These are phyloP conservation scores for Lytechinus variegatus DNA, from an alignment of 35 echinoderm and acorn worm species.

Conservation along the genomic window DNA sequence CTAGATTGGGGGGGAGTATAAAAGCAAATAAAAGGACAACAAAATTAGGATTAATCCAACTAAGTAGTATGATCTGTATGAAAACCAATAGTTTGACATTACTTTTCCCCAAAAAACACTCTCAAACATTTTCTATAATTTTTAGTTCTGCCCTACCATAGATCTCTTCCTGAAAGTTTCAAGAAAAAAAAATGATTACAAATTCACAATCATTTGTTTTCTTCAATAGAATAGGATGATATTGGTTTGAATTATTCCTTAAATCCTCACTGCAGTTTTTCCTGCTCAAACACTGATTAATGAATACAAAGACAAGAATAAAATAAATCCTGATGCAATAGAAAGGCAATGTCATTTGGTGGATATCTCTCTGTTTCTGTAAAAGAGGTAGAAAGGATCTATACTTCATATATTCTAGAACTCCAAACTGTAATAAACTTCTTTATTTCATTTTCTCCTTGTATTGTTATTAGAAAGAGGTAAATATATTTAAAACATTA, in stretches of 20 bases:
- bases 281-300: not conserved
- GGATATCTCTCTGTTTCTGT: not conserved
- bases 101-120: too few relatives aligned
- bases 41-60: too few relatives aligned
- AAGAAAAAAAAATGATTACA: not conserved
- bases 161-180: not conserved
- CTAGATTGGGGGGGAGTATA: too few relatives aligned
- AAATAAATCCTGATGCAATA: not conserved
- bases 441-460: not conserved
- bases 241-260: not conserved
- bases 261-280: not conserved
- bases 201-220: not conserved
- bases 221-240: too few relatives aligned
- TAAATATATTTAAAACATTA: not conserved
- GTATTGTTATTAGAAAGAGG: not conserved
- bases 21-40: too few relatives aligned
- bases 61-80: too few relatives aligned
- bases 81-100: too few relatives aligned
- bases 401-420: not conserved
- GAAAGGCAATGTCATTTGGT: conserved; percentile 11
- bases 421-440: conserved; percentile 11
- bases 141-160: not conserved
- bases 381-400: not conserved
- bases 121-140: not conserved
- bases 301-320: not conserved